These are phyloP conservation scores for Plecotus auritus DNA, from an alignment of 2,113 vertebrate species.

Conservation along the genomic window DNA sequence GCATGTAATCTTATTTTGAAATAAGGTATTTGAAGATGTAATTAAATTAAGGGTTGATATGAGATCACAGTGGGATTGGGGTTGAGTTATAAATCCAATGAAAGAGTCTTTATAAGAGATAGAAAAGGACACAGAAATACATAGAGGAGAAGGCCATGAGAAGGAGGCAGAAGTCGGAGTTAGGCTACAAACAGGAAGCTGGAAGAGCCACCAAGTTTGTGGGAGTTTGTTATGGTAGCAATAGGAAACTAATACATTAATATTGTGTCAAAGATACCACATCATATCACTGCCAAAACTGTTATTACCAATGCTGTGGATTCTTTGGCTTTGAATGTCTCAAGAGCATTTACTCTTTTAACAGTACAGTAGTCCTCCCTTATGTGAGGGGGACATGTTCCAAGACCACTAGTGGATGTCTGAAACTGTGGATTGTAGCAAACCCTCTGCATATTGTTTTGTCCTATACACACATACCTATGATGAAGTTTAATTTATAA, in stretches of 20 bases:
- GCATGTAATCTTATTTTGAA: neutral
- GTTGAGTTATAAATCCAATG: neutral
- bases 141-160: neutral
- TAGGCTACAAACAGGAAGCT: neutral
- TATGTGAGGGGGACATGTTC: neutral
- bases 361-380: neutral
- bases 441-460: neutral
- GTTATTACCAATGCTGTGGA: neutral
- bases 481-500: neutral
- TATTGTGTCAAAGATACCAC: neutral
- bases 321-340: neutral
- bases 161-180: neutral
- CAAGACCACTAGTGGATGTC: neutral
- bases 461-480: neutral
- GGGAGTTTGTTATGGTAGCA: neutral
- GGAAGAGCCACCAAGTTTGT: neutral
- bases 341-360: neutral
- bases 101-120: neutral
- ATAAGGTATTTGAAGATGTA: neutral
- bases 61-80: neutral
- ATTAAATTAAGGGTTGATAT: neutral
- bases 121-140: neutral
- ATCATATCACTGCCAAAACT: neutral
- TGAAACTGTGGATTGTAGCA: neutral
- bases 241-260: neutral